phyloP scores from a whole-genome alignment of 2,888 invertebrate genomes.

The Lithophane semibrunnea region DNA sequence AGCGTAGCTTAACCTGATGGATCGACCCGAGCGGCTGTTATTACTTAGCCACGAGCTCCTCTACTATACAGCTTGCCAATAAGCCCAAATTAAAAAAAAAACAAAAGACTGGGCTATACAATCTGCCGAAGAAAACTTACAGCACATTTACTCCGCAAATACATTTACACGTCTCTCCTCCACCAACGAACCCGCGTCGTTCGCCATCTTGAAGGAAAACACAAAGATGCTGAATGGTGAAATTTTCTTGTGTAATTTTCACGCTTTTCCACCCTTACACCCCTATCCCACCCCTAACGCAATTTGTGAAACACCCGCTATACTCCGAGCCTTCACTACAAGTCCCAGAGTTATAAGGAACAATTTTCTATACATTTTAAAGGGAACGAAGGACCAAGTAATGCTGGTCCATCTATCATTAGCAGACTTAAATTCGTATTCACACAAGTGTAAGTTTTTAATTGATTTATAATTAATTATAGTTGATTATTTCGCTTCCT shows the following conservation, averaged over 20 bases:
- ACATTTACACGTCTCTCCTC: slow-evolving; percentile 67
- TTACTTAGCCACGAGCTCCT: too few species aligned
- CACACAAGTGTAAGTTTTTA: slow-evolving; percentile 78
- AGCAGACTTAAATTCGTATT: slow-evolving; percentile 73
- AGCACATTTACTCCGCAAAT: not conserved
- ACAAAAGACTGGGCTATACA: too few species aligned
- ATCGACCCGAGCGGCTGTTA: too few species aligned
- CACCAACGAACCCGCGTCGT: slow-evolving; percentile 55
- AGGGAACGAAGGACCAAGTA: slow-evolving; percentile 61
- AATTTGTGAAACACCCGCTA: slow-evolving; percentile 74
- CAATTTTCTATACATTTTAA: slow-evolving; percentile 48
- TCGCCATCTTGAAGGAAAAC: slow-evolving; percentile 89
- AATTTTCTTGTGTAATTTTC: slow-evolving; percentile 91
- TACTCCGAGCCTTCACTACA: slow-evolving; percentile 59
- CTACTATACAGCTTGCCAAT: too few species aligned
- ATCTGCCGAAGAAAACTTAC: too few species aligned
- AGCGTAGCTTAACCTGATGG: too few species aligned
- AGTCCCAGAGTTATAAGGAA: slow-evolving; percentile 35
- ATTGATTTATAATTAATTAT: slow-evolving; percentile 78
- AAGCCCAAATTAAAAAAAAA: too few species aligned
- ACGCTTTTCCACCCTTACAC: slow-evolving; percentile 83
- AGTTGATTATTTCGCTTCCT: slow-evolving; percentile 53
- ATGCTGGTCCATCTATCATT: slow-evolving; percentile 61
- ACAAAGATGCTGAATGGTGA: slow-evolving; percentile 90
- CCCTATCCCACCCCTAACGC: slow-evolving; percentile 66